Conservation (phyloP, 2,797 vertebrate species). For the Sylvia borin region DNA sequence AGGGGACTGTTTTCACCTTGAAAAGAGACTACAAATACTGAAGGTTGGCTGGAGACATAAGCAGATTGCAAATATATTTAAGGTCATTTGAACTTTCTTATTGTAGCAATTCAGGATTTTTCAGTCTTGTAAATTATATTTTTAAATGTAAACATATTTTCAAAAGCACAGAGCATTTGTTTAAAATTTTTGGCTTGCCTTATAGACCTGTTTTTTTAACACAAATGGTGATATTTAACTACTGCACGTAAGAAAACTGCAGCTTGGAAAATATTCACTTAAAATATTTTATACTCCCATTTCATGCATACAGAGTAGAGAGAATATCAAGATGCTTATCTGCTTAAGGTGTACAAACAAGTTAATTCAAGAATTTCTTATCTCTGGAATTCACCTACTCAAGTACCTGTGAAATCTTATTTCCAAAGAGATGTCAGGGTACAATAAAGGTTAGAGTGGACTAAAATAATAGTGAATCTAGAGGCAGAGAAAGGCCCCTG, state of each 20-base stretch:
- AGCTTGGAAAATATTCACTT: slow-evolving; percentile 23
- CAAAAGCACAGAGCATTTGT: neutral
- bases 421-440: slow-evolving; percentile 41
- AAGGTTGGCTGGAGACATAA: slow-evolving; percentile 64
- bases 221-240: neutral
- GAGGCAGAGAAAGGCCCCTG: neutral
- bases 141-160: slow-evolving; percentile 22
- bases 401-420: slow-evolving; percentile 38
- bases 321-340: slow-evolving; percentile 66
- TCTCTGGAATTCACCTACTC: slow-evolving; percentile 48
- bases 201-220: neutral
- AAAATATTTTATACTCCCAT: slow-evolving; percentile 57
- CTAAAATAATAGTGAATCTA: neutral
- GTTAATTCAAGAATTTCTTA: slow-evolving; percentile 61
- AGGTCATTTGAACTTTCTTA: slow-evolving; percentile 62
- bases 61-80: slow-evolving; percentile 71
- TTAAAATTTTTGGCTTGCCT: neutral
- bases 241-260: neutral
- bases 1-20: slow-evolving; percentile 80
- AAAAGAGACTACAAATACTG: slow-evolving; percentile 60
- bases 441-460: slow-evolving; percentile 13
- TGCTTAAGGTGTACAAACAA: slow-evolving; percentile 55
- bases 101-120: neutral
- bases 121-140: slow-evolving; percentile 29
- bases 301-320: slow-evolving; percentile 43